Conservation (phyloP, 2,113 vertebrate species). For the Silurus asotus region DNA sequence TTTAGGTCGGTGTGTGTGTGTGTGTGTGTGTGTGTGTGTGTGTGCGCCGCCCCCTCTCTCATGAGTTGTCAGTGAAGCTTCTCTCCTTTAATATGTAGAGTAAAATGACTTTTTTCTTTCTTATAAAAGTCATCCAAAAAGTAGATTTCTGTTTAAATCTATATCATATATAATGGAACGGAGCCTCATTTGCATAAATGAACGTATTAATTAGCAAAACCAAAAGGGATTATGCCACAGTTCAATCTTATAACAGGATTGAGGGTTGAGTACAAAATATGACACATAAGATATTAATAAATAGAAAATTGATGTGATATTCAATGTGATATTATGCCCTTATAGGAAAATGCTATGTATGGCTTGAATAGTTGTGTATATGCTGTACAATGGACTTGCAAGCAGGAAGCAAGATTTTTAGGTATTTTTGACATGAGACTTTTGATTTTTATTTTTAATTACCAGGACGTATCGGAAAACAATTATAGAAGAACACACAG, state of each 20-base stretch:
- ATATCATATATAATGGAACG: background rate
- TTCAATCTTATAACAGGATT: background rate
- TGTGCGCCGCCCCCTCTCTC: background rate
- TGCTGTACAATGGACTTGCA: too few relatives aligned
- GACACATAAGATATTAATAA: too few relatives aligned
- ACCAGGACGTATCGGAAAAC: too few relatives aligned
- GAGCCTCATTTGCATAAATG: conserved; percentile 1
- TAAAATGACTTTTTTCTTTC: background rate
- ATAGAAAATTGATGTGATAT: too few relatives aligned
- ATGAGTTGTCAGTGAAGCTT: background rate
- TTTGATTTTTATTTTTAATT: too few relatives aligned
- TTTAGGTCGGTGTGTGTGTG: conserved; percentile 28
- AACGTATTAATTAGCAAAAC: background rate
- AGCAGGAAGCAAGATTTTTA: too few relatives aligned
- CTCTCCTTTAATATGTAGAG: background rate
- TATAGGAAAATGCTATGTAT: too few relatives aligned
- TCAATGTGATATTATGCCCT: too few relatives aligned
- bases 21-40: conserved; percentile 41
- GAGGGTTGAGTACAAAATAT: too few relatives aligned
- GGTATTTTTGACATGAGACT: too few relatives aligned
- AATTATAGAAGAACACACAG: too few relatives aligned
- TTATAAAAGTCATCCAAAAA: background rate
- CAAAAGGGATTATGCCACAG: background rate
- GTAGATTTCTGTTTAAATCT: background rate
- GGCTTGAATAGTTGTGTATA: too few relatives aligned